Evolutionary conservation across 1,140 invertebrate species (phyloP).

Genomic region (Notospermus geniculatus): DNA sequence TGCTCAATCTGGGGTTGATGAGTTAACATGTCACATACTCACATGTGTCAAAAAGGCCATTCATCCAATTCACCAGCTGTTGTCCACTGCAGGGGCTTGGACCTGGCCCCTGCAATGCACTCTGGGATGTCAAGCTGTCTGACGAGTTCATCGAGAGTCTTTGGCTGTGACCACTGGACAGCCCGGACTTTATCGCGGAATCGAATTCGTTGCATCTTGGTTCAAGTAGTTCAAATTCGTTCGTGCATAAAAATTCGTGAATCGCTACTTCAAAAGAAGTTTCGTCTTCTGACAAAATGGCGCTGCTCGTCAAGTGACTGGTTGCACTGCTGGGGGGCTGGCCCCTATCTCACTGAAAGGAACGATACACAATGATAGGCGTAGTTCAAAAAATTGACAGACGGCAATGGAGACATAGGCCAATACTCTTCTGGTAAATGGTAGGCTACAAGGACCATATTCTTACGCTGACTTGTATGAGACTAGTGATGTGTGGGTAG

Average conservation of each 20-base stretch:
- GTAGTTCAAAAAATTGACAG: too few species aligned
- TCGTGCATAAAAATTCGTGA: not conserved
- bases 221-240: not conserved
- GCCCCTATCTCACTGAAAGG: too few species aligned
- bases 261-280: not conserved
- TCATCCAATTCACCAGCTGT: constrained; percentile 37
- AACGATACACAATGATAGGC: too few species aligned
- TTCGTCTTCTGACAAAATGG: not conserved
- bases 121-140: constrained; percentile 34
- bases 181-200: not conserved
- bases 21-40: too few species aligned
- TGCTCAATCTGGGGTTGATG: too few species aligned
- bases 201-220: not conserved
- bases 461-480: too few species aligned
- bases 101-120: constrained; percentile 9
- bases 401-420: too few species aligned
- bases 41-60: constrained; percentile 47
- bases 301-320: not conserved
- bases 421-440: too few species aligned
- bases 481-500: too few species aligned
- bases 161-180: constrained; percentile 18
- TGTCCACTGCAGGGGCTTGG: constrained; percentile 34
- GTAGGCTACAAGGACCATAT: too few species aligned
- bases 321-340: not conserved
- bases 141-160: constrained; percentile 36